Base-by-base conservation (phyloP, 1,140 invertebrate species). In the Hylaeus anthracinus region DNA sequence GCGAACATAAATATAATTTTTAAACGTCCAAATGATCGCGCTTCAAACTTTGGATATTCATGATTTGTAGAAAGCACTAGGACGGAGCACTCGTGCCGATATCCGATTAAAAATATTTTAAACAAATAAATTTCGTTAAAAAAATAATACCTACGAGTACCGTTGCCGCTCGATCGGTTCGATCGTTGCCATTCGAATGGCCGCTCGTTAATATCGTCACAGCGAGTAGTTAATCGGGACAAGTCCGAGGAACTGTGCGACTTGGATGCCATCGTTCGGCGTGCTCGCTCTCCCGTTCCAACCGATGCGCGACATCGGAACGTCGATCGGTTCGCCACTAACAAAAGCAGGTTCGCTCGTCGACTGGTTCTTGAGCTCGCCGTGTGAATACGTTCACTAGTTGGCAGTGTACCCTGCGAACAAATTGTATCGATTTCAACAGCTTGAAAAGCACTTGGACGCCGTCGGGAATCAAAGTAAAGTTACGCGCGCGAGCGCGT, bases 351-450 rank as follows among this genome's bases (percentile, higher is more conserved):
- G 74, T 66, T 12, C 65, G 41, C 2, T 82, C 79, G 15, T 63
- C 66, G n/a, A 77, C 48, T 26, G 79, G 26, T 74, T 88, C 86
- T 48, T 88, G 85, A 51, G 76, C 39, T 63, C 94, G 92, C 70
- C 94, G 93, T 81, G 94, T 94, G 79, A 94, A 95, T 8, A 95
- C 94, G 86, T 94, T 94, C 75, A 95, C 88, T 45, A 95, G 84
- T 89, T 95, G 94, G 84, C 95, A 94, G 90, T 95, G 95, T 53
- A 94, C 94, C 84, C 94, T 95, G 84, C 4, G 90, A 90, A 71
- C 66, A 82, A 58, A 78, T 51, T 12, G 37, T n/a, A 26, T n/a
- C 37, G 9, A 1, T 0, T 15, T 5, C 37, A 60, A 69, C n/a
- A 37, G 12, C 45, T 10, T 2, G 45, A 48, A 48, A 3, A 48